phyloP scores from a whole-genome alignment of 2,797 vertebrate genomes.

The Alca torda region DNA sequence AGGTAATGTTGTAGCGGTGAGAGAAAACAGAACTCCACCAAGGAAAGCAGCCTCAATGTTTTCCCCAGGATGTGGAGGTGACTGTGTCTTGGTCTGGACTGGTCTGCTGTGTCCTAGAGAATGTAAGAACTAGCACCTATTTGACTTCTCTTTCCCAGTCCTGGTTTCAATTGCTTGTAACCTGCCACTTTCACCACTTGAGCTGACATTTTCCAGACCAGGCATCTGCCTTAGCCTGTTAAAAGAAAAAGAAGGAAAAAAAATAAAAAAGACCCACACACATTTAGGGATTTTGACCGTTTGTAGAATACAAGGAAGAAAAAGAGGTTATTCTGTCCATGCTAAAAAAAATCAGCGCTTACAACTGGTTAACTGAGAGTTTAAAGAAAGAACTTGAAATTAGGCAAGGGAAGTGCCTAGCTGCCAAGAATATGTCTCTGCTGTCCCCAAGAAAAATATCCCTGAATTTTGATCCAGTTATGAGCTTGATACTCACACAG shows the following conservation, averaged over 20 bases:
- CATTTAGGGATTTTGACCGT: not conserved
- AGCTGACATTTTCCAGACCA: constrained; percentile 30
- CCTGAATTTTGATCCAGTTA: constrained; percentile 44
- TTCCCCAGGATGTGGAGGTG: not conserved
- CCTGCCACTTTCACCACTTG: constrained; percentile 28
- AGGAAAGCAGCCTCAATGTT: not conserved
- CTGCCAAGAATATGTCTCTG: constrained; percentile 44
- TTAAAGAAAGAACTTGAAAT: constrained; percentile 38
- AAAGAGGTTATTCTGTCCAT: not conserved
- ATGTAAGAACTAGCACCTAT: not conserved
- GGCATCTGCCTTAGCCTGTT: not conserved
- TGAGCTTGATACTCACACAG: not conserved
- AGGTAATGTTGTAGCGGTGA: not conserved
- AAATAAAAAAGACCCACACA: not conserved
- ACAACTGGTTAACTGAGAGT: not conserved
- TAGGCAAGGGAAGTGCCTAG: constrained; percentile 15
- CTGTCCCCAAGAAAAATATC: constrained; percentile 41
- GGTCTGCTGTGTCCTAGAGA: not conserved
- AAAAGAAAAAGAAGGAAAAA: not conserved
- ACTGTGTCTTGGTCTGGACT: not conserved
- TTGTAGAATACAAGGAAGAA: not conserved
- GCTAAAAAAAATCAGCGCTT: constrained; percentile 21
- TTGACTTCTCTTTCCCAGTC: not conserved
- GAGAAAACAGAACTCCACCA: not conserved
- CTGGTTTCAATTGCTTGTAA: constrained; percentile 38